Conservation (phyloP, 2,888 invertebrate genomes). For the Platynereis dumerilii region DNA sequence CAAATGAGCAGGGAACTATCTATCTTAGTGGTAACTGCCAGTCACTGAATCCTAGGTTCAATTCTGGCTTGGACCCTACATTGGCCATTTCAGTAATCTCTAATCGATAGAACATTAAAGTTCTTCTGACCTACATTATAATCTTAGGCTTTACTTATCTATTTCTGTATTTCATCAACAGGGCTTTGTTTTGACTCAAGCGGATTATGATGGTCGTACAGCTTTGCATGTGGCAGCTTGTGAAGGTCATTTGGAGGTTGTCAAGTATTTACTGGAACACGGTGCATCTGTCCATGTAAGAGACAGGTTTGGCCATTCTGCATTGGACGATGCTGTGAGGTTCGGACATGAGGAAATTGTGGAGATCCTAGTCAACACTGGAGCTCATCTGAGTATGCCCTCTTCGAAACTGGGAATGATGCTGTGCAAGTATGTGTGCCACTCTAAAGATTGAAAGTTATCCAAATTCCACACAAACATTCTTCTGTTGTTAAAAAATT, state of each 20-base stretch:
- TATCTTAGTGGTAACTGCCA: too few relatives aligned
- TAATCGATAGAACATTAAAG: too few relatives aligned
- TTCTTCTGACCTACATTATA: too few relatives aligned
- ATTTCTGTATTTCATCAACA: too few relatives aligned
- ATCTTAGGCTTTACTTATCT: too few relatives aligned
- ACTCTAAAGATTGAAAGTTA: neutral
- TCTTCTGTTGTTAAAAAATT: neutral
- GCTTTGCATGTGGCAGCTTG: constrained; percentile 82
- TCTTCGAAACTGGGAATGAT: constrained; percentile 72
- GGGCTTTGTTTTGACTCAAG: constrained; percentile 31
- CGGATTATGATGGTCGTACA: constrained; percentile 79
- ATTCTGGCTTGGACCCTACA: too few relatives aligned
- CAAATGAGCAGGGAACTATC: too few relatives aligned
- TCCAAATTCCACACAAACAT: neutral
- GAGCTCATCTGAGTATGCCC: constrained; percentile 72
- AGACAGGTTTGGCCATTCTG: constrained; percentile 66
- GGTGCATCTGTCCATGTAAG: constrained; percentile 85
- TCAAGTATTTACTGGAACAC: constrained; percentile 76
- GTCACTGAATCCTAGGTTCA: too few relatives aligned
- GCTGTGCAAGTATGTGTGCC: constrained; percentile 67
- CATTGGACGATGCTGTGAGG: constrained; percentile 72
- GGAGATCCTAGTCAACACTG: constrained; percentile 73
- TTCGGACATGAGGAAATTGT: constrained; percentile 66
- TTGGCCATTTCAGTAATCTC: too few relatives aligned
- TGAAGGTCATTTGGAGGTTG: constrained; percentile 73